These are phyloP conservation scores for Trogon melanurus DNA, from an alignment of 2,113 vertebrate species.

Conservation along the genomic window DNA sequence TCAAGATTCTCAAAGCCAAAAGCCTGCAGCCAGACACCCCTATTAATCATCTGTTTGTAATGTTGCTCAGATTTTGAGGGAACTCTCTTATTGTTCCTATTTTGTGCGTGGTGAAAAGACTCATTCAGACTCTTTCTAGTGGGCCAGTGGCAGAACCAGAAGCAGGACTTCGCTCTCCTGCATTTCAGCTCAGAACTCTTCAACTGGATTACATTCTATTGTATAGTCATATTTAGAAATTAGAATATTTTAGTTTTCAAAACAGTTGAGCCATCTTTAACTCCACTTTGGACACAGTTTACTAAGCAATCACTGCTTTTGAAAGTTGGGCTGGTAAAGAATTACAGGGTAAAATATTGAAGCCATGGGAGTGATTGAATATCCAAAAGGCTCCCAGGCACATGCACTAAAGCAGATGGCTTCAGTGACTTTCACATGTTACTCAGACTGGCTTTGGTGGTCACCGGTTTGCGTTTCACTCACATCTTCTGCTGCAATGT, in stretches of 20 bases:
- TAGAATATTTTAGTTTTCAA: neutral
- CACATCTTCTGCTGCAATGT: neutral
- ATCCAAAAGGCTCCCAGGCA: neutral
- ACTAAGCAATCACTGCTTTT: neutral
- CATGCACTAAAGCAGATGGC: neutral
- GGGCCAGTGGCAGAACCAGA: neutral
- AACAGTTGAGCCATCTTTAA: neutral
- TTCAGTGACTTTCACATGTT: neutral
- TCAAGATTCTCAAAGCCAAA: constrained; percentile 14
- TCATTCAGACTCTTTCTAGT: neutral
- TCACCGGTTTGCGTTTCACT: neutral
- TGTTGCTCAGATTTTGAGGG: neutral
- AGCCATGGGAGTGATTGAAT: neutral
- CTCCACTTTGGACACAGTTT: neutral
- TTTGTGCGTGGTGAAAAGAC: neutral
- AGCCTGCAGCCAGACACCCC: neutral
- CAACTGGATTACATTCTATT: neutral
- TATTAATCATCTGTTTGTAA: constrained; percentile 10
- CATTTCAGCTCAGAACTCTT: neutral
- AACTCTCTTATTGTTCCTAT: neutral
- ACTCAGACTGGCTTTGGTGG: neutral
- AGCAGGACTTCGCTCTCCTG: neutral
- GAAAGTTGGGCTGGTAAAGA: neutral
- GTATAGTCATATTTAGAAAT: neutral
- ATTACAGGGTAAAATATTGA: neutral